phyloP scores from a whole-genome alignment of 2,113 vertebrate genomes.

The Australoheros scitulus region DNA sequence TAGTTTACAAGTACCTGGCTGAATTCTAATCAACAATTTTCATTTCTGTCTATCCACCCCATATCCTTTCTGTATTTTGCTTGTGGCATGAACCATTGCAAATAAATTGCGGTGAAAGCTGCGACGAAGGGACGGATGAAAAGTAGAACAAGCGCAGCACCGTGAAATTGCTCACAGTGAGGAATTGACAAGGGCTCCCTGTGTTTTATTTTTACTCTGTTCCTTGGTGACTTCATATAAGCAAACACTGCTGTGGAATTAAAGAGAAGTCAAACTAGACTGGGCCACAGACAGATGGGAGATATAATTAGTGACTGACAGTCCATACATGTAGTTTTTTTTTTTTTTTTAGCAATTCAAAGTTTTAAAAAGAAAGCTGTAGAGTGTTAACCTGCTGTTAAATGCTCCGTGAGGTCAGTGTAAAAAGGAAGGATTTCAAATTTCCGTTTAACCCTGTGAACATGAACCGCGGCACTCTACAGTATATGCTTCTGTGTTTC shows the following conservation, averaged over 20 bases:
- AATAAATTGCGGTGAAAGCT: neutral
- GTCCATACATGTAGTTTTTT: neutral
- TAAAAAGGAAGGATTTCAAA: neutral
- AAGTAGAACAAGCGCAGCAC: neutral
- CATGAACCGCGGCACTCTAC: neutral
- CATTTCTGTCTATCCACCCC: neutral
- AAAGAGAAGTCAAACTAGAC: neutral
- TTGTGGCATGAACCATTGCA: neutral
- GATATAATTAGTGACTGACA: neutral
- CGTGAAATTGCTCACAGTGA: neutral
- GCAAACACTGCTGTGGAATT: neutral
- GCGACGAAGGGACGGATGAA: neutral
- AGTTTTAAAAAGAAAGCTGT: neutral
- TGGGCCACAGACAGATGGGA: neutral
- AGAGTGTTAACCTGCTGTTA: neutral
- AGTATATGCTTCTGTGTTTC: neutral
- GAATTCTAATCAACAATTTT: neutral
- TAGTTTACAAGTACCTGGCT: neutral
- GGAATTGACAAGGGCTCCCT: neutral
- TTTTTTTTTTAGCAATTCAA: neutral
- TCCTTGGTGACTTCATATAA: conserved; percentile 6
- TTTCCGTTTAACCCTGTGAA: neutral
- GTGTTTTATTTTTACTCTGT: neutral
- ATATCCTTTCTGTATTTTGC: neutral
- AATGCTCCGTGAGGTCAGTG: neutral